Evolutionary conservation across 1,140 invertebrate genomes (phyloP).

Genomic region (Drosophila sp.): DNA sequence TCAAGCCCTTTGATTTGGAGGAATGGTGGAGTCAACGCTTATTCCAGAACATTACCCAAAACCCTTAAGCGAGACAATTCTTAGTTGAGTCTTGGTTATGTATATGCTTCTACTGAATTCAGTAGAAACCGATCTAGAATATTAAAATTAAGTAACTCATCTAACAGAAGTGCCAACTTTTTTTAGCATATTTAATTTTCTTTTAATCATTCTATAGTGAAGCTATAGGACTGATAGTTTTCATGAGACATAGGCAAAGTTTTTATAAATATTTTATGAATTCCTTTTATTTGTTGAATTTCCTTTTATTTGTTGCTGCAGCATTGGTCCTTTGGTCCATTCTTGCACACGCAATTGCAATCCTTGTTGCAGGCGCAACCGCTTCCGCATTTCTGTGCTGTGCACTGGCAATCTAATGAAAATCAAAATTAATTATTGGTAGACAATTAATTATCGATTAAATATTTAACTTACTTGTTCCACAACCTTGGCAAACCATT

Average conservation of each 20-base stretch:
- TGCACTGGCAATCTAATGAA: constrained; percentile 58
- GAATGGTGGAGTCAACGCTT: constrained; percentile 93
- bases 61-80: constrained; percentile 83
- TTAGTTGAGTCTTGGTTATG: too few relatives aligned
- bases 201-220: too few relatives aligned
- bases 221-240: neutral
- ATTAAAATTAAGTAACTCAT: too few relatives aligned
- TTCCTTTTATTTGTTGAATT: neutral
- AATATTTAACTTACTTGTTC: constrained; percentile 49
- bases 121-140: too few relatives aligned
- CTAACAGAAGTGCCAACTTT: too few relatives aligned
- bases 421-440: constrained; percentile 25
- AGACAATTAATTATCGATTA: constrained; percentile 1
- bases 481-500: constrained; percentile 66
- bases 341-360: constrained; percentile 65
- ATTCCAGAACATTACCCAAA: constrained; percentile 91
- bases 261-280: neutral
- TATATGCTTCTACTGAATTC: too few relatives aligned
- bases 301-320: constrained; percentile 55
- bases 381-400: constrained; percentile 51
- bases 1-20: constrained; percentile 93
- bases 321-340: constrained; percentile 66
- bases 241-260: neutral
- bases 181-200: too few relatives aligned
- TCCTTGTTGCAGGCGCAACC: constrained; percentile 64